Evolutionary conservation across 2,888 invertebrate genomes (phyloP), one percentile per base, ranked within the genome.

Genomic region (Scaptodrosophila latifasciaeformis): DNA sequence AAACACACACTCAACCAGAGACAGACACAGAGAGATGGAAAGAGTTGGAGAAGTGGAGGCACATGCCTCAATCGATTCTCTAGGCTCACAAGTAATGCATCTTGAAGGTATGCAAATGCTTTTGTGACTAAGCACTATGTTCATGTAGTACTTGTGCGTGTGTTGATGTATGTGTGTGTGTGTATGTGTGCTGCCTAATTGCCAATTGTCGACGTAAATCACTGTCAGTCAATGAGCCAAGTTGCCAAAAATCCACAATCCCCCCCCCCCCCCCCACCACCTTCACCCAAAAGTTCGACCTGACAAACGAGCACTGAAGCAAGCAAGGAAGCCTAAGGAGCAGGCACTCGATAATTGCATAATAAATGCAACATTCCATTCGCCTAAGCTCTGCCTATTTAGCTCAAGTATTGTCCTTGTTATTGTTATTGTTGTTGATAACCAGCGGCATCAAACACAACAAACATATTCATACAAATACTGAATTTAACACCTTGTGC

Each of bases 121-220:
- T 17, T 35, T n/a, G 35, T 43, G n/a, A n/a, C n/a, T n/a, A n/a
- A n/a, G n/a, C n/a, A n/a, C 43, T 9, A 31, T 17, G 5, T 42
- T 42, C 21, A n/a, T 45, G 12, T n/a, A 17, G 17, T 10, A 31
- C 2, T 10, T 13, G 12, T 31, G 1, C 15, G 34, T 46, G 10
- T 46, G 12, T 19, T 9, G 5, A 19, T n/a, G 29, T 15, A 29
- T 29, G 13, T 17, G 12, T 10, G n/a, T 49, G 12, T 30, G 31
- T 34, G 34, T 31, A n/a, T 44, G 19, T 39, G 39, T 55, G 59
- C 29, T 46, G 66, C 68, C 70, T 76, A 76, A 76, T 76, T 76
- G 76, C 81, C 76, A 77, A 77, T 76, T 68, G 76, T 70, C 70
- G 75, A 61, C 76, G 81, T 76, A 76, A 76, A 76, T 76, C 76